Conservation (phyloP, 1,140 invertebrate genomes). For the Mycetomoellerius zeteki region DNA sequence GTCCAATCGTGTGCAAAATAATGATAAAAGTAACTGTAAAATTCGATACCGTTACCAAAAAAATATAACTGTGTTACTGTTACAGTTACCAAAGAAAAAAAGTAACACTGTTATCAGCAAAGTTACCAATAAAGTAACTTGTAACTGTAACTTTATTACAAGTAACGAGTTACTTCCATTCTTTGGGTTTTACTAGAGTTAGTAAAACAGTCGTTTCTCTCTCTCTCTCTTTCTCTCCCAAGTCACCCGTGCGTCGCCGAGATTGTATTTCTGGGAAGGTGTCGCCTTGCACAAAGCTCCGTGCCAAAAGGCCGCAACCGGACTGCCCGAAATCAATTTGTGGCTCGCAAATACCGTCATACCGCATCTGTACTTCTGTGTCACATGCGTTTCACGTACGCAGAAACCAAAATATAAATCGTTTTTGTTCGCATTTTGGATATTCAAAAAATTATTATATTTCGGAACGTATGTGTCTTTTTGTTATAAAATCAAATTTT, state of each 20-base stretch:
- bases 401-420: background rate
- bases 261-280: constrained; percentile 62
- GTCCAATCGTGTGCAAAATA: too few species aligned
- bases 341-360: constrained; percentile 35
- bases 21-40: too few species aligned
- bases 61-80: too few species aligned
- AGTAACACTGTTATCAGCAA: too few species aligned
- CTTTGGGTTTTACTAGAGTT: background rate
- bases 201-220: constrained; percentile 35
- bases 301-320: constrained; percentile 45
- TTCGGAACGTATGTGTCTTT: background rate
- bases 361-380: background rate
- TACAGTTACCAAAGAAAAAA: too few species aligned
- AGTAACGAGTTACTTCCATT: too few species aligned
- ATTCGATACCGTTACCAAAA: too few species aligned
- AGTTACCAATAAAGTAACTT: too few species aligned
- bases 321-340: constrained; percentile 68
- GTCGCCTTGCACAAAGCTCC: constrained; percentile 57
- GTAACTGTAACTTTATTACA: too few species aligned
- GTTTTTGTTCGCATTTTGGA: background rate
- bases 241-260: constrained; percentile 51
- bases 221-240: too few species aligned
- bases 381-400: background rate
- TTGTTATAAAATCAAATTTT: background rate
- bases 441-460: background rate